These are phyloP conservation scores for Diacarnus erythraeanus DNA, from an alignment of 37 sponge, comb jelly and placozoan genomes.

Conservation along the genomic window DNA sequence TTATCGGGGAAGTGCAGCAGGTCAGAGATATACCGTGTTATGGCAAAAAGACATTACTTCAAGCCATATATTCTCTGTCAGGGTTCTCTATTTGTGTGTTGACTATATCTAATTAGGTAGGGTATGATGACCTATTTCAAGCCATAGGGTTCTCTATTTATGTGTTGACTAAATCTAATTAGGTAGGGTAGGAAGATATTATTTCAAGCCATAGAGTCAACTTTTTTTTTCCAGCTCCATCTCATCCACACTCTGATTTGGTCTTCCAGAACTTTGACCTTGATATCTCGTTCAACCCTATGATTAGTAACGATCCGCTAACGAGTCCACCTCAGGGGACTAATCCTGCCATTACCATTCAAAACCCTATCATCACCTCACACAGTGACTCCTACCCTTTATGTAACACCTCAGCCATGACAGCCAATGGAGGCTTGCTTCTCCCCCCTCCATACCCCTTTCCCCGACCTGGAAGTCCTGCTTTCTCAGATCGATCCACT, in stretches of 20 bases:
- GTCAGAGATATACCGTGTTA: too few species aligned
- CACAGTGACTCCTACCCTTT: background rate
- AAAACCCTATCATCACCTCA: constrained; percentile 9
- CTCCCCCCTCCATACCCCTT: constrained; percentile 31
- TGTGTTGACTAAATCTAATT: too few species aligned
- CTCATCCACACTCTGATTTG: background rate
- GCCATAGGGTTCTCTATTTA: too few species aligned
- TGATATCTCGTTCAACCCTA: background rate
- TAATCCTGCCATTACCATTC: constrained; percentile 44
- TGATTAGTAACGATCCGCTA: constrained; percentile 21
- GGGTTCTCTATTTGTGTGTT: too few species aligned
- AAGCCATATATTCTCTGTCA: too few species aligned
- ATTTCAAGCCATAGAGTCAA: too few species aligned
- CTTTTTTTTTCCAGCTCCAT: background rate
- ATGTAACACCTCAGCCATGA: background rate
- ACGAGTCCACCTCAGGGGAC: constrained; percentile 29
- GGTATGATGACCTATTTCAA: too few species aligned
- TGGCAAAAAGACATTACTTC: too few species aligned
- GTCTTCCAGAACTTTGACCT: constrained; percentile 42
- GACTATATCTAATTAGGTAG: too few species aligned
- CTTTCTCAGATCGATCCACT: constrained; percentile 45
- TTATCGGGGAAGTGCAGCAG: too few species aligned
- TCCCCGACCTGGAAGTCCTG: constrained; percentile 19
- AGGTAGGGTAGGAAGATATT: too few species aligned
- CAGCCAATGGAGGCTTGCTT: constrained; percentile 28